Percentiles rank a stretch among this genome's conserved stretches.
phyloP scores from a whole-genome alignment of 2,888 invertebrate species.

The Phalera bucephala region DNA sequence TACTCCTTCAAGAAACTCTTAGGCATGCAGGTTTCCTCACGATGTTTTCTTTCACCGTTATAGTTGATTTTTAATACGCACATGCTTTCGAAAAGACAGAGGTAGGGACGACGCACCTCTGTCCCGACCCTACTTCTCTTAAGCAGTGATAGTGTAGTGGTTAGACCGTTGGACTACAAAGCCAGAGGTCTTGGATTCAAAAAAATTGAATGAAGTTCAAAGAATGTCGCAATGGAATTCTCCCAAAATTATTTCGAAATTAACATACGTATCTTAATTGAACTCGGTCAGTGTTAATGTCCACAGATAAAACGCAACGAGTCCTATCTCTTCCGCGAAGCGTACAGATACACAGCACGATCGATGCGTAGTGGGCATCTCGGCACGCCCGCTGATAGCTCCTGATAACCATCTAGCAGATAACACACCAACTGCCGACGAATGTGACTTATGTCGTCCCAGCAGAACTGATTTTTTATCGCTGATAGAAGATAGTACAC shows the following conservation, averaged over 20 bases:
- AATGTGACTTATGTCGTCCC: slow-evolving; percentile 35
- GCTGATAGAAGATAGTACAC: slow-evolving; percentile 53
- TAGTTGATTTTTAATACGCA: too few species aligned
- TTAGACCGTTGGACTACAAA: too few species aligned
- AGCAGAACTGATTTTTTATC: slow-evolving; percentile 42
- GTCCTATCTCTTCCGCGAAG: slow-evolving; percentile 48
- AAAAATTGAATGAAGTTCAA: too few species aligned
- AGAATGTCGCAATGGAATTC: not conserved
- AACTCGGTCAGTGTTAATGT: slow-evolving; percentile 55
- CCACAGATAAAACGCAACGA: slow-evolving; percentile 34
- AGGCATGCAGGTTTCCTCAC: too few species aligned
- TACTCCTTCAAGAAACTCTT: too few species aligned
- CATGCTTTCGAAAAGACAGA: too few species aligned
- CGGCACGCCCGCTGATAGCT: slow-evolving; percentile 64
- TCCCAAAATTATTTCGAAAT: slow-evolving; percentile 7
- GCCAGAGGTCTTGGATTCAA: too few species aligned
- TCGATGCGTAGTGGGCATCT: slow-evolving; percentile 44
- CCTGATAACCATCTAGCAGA: slow-evolving; percentile 63
- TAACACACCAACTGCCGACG: slow-evolving; percentile 48
- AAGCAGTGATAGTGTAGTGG: too few species aligned
- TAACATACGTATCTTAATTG: slow-evolving; percentile 25
- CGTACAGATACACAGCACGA: slow-evolving; percentile 36
- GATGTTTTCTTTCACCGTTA: too few species aligned
- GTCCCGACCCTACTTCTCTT: too few species aligned
- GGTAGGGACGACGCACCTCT: too few species aligned